Evolutionary conservation across 92 coral and sea anemone genomes (phyloP).

Genomic region (Nematostella vectensis): DNA sequence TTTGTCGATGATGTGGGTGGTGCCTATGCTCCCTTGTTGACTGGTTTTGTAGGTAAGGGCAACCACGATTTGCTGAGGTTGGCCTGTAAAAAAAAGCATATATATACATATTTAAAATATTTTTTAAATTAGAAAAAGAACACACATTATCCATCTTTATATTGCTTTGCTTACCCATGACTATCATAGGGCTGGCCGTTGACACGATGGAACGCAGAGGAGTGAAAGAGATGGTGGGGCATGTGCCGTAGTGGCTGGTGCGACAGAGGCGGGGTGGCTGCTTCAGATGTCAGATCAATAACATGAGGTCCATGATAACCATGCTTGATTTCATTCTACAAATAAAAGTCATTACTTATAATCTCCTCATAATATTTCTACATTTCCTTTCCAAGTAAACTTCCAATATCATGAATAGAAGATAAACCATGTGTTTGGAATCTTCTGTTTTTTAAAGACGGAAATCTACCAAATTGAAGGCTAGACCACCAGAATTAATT

Average conservation of each 20-base stretch:
- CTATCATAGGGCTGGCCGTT: slow-evolving; percentile 56
- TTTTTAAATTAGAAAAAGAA: too few relatives aligned
- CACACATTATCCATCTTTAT: not conserved
- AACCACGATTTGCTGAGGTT: slow-evolving; percentile 30
- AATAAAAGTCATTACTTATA: slow-evolving; percentile 16
- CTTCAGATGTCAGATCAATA: slow-evolving; percentile 62
- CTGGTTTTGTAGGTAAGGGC: slow-evolving; percentile 58
- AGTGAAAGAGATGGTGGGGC: slow-evolving; percentile 64
- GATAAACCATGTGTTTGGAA: too few relatives aligned
- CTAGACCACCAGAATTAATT: too few relatives aligned
- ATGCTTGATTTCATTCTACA: slow-evolving; percentile 64
- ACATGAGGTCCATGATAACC: slow-evolving; percentile 47
- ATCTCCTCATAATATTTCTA: too few relatives aligned
- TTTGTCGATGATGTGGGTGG: slow-evolving; percentile 42
- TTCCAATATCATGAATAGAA: too few relatives aligned
- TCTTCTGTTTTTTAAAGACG: too few relatives aligned
- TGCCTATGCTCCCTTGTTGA: slow-evolving; percentile 50
- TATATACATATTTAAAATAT: too few relatives aligned
- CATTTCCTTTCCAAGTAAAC: too few relatives aligned
- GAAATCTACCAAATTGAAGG: too few relatives aligned
- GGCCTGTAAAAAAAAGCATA: not conserved
- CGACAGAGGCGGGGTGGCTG: slow-evolving; percentile 55
- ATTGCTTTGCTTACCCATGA: slow-evolving; percentile 54
- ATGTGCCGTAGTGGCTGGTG: slow-evolving; percentile 76
- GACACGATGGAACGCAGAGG: slow-evolving; percentile 86